Evolutionary conservation across 1,140 invertebrate species (phyloP), one percentile per base, ranked within the genome.

Genomic region (Ericerus pela): DNA sequence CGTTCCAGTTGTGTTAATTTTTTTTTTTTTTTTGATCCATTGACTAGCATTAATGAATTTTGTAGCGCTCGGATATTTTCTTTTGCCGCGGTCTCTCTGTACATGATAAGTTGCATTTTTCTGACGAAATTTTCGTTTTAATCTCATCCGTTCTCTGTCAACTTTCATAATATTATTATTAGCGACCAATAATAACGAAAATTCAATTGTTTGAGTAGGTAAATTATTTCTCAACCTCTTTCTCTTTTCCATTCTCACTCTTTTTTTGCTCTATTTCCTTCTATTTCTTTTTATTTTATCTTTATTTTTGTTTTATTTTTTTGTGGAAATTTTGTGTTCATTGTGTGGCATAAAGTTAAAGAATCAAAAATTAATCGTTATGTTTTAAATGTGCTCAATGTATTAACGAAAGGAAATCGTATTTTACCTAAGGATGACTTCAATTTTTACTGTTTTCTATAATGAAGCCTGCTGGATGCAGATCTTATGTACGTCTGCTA

Each of bases 161-260:
- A 47, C 41, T 47, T 47, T 47, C 41, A 47, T 47, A 47, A 22
- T n/a, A n/a, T n/a, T n/a, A n/a, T n/a, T 47, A 24, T 47, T 47
- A 47, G 41, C 6, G 37, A 41, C 14, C 37, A 10, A 41, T 41
- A 14, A 5, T 18, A 14, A 14, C 20, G n/a, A 6, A 16, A 16
- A n/a, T n/a, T 33, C 8, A n/a, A 33, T n/a, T 10, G 31, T 33
- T 10, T 33, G n/a, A 33, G n/a, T n/a, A 33, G n/a, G 31, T 33
- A 33, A n/a, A 38, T 14, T 16, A 4, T 14, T 5, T 38, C n/a
- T n/a, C 36, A 38, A 38, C 14, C 14, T 6, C 20, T 38, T 38
- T 38, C 20, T 38, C 20, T 38, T 33, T n/a, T 33, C 30, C n/a
- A 8, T 8, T 33, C 8, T 8, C 30, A 33, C 8, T 10, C 8